Base-by-base conservation (phyloP, 2,888 invertebrate species). In the Arrhopalites spinosus region DNA sequence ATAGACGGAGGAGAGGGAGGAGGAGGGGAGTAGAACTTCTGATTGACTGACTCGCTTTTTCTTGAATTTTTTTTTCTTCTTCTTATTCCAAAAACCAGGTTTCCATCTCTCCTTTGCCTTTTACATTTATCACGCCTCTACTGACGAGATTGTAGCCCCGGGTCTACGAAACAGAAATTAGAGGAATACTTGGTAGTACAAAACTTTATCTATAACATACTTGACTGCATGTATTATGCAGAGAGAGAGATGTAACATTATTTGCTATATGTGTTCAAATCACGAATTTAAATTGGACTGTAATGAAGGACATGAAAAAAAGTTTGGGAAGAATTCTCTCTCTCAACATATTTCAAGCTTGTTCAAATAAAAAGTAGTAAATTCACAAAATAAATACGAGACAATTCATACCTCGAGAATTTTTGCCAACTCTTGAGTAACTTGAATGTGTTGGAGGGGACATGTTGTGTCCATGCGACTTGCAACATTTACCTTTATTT, bases 401-500 rank as follows among this genome's bases (percentile, higher is more conserved):
- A 50, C 20, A 50, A 8, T 17, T 17, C n/a, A 17, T 73, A 74
- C 74, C 74, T 74, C 74, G 45, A 74, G 68, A 68, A 74, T 59
- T 27, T 68, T 68, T 59, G 68, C 68, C 11, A 74, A 56, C 56
- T 74, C 74, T 61, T 68, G 56, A 7, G 74, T 74, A 30, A 74
- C 74, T 90, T 95, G 93, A 84, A 94, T 96, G 84, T 93, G 91
- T 85, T 95, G 95, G 17, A 92, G 87, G 0, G 94, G 86, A 0
- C 96, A 95, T 0, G 96, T 96, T 70, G 94, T 94, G 86, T 97
- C 97, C 97, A 97, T 97, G 74, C 97, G 89, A 78, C 95, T 95
- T 13, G 97, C 96, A 36, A 95, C 95, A 86, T 95, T 95, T 36
- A 36, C 36, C 36, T 36, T 3, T 11, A 36, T 7, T 36, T n/a